Evolutionary conservation across 2,113 vertebrate species (phyloP).

Genomic region (Isichthys henryi): DNA sequence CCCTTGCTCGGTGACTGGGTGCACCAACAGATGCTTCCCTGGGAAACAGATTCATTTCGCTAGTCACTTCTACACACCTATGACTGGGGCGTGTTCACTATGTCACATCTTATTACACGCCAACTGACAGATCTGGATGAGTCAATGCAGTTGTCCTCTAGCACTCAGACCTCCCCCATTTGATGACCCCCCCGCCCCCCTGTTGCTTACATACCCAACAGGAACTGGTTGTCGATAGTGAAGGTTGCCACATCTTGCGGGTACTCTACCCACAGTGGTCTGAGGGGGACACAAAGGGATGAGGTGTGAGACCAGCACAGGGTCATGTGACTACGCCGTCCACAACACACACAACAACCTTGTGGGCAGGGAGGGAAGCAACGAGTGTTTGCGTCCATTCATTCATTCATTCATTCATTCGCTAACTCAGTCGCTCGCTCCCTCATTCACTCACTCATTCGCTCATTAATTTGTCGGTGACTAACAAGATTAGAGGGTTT

Average conservation of each 20-base stretch:
- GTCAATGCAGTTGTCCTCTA: background rate
- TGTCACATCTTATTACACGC: background rate
- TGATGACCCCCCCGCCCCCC: too few species aligned
- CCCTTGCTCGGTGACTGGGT: slow-evolving; percentile 78
- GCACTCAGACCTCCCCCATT: background rate
- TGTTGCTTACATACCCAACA: slow-evolving; percentile 67
- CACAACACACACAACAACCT: background rate
- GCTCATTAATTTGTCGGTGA: background rate
- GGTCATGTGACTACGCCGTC: background rate
- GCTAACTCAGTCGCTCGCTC: background rate
- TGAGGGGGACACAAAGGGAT: slow-evolving; percentile 38
- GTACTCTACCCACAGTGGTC: slow-evolving; percentile 80
- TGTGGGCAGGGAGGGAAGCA: too few species aligned
- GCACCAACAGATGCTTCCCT: slow-evolving; percentile 76
- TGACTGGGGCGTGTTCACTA: background rate
- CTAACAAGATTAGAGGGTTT: background rate
- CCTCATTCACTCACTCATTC: background rate
- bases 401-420: background rate
- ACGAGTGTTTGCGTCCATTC: background rate
- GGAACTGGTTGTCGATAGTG: slow-evolving; percentile 72
- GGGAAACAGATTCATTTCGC: slow-evolving; percentile 4
- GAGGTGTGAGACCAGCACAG: background rate
- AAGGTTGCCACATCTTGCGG: slow-evolving; percentile 71
- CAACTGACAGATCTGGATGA: background rate
- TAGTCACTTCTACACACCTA: background rate